Evolutionary conservation across 2,888 invertebrate species (phyloP), one percentile per base, ranked within the genome.

Genomic region (Cepaea hortensis): DNA sequence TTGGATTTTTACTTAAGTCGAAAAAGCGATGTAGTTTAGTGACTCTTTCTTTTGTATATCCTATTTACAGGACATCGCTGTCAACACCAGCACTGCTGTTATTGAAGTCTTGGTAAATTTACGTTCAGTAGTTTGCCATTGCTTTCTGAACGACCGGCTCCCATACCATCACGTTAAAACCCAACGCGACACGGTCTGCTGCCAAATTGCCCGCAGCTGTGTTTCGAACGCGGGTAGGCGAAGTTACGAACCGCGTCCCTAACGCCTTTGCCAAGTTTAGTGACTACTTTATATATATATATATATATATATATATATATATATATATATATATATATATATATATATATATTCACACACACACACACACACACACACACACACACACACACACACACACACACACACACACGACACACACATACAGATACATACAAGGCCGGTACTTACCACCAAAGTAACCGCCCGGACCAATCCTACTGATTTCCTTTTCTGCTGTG

Each of bases 391-490:
- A 73, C 13, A 23, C 35, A 73, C 23, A n/a, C 6, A 68, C n/a
- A 68, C 20, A 68, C n/a, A 68, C 68, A 68, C n/a, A 68, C 68
- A 68, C 18, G 4, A 23, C 35, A 23, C 35, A 73, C 3, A 73
- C 11, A 73, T 4, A 3, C 23, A 73, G 48, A 73, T 1, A 4
- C 73, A 73, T 23, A 7, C 23, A 23, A 73, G 73, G 13, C 68
- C 4, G 35, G 23, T 73, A 87, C 90, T 89, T 91, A 94, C 94
- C 94, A 88, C 99, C 99, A 95, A 99, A 98, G 95, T 99, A 99
- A 84, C 97, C 97, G 90, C 96, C 96, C 90, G 96, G 96, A 77
- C 95, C 94, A 89, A 96, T 95, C 88, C 95, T 95, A 92, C 95
- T 96, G 86, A 96, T 95, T 95, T 94, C 94, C 81, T 91, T 89